Percentiles rank a stretch among this genome's conserved stretches.
Evolutionary conservation across 2,888 invertebrate species (phyloP).

Genomic region (Chrysolina americana): DNA sequence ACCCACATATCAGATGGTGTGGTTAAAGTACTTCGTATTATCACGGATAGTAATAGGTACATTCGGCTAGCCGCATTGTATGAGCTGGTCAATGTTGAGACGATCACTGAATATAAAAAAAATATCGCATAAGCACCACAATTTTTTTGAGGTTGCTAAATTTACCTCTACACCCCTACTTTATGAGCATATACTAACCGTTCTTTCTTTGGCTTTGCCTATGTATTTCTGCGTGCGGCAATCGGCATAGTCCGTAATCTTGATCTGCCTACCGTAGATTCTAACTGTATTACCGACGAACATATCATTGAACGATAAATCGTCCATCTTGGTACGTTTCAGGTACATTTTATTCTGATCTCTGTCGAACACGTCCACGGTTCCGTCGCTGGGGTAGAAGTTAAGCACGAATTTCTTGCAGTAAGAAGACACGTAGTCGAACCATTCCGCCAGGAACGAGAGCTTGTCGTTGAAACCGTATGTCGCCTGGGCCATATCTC

Average conservation of each 20-base stretch:
- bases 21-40: no score
- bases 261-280: conserved; percentile 82
- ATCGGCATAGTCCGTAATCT: conserved; percentile 82
- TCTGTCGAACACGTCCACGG: conserved; percentile 79
- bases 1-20: no score
- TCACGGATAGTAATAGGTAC: no score
- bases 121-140: no score
- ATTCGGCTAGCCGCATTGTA: no score
- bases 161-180: no score
- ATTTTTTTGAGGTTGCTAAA: no score
- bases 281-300: conserved; percentile 78
- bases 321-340: conserved; percentile 79
- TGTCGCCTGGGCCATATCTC: conserved; percentile 62
- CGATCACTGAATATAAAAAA: no score
- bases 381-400: conserved; percentile 83
- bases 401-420: conserved; percentile 83
- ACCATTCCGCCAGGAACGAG: conserved; percentile 88
- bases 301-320: conserved; percentile 77
- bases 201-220: conserved; percentile 77
- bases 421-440: conserved; percentile 83
- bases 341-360: conserved; percentile 68
- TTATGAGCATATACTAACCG: conserved; percentile 72
- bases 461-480: conserved; percentile 73
- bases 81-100: no score
- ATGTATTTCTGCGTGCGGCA: conserved; percentile 77